phyloP scores from a whole-genome alignment of 1,140 invertebrate genomes.

The Augochlora pura region DNA sequence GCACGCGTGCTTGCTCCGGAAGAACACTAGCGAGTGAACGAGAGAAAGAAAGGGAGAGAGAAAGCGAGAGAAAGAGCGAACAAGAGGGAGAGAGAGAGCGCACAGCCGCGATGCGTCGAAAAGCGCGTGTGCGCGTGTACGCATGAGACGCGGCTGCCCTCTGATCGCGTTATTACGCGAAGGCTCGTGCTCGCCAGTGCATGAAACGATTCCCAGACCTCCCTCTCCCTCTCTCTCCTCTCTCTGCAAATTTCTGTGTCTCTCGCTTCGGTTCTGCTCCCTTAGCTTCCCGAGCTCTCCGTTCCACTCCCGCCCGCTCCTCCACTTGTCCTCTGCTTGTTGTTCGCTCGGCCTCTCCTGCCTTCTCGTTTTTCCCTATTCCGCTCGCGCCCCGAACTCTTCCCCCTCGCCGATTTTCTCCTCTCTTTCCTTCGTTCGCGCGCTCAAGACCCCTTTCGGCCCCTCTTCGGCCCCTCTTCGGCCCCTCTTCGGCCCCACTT shows the following conservation, averaged over 20 bases:
- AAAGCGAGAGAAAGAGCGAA: too few species aligned
- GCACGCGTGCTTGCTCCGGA: conserved; percentile 32
- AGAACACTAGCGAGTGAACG: not conserved
- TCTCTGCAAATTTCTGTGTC: not conserved
- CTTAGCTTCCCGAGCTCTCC: conserved; percentile 1
- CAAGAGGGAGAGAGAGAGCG: too few species aligned
- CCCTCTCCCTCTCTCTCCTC: conserved; percentile 37
- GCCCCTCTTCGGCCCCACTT: conserved; percentile 13
- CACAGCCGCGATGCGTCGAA: conserved; percentile 12
- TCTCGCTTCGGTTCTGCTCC: conserved; percentile 31
- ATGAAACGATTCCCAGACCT: conserved; percentile 71
- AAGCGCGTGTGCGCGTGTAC: conserved; percentile 57
- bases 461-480: conserved; percentile 36
- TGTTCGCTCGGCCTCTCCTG: not conserved
- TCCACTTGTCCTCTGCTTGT: not conserved
- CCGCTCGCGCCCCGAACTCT: not conserved
- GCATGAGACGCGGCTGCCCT: conserved; percentile 60
- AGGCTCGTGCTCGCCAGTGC: conserved; percentile 70
- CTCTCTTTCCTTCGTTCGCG: conserved; percentile 6
- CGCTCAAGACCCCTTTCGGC: not conserved
- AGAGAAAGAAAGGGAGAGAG: too few species aligned
- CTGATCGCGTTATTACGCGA: conserved; percentile 71
- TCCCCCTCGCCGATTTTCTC: not conserved
- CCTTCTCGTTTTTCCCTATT: conserved; percentile 23
- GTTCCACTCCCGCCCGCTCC: conserved; percentile 36